Percentiles rank a stretch among this genome's conserved stretches.
Evolutionary conservation across 2,113 vertebrate species (phyloP).

Genomic region (Leucosticte australis): DNA sequence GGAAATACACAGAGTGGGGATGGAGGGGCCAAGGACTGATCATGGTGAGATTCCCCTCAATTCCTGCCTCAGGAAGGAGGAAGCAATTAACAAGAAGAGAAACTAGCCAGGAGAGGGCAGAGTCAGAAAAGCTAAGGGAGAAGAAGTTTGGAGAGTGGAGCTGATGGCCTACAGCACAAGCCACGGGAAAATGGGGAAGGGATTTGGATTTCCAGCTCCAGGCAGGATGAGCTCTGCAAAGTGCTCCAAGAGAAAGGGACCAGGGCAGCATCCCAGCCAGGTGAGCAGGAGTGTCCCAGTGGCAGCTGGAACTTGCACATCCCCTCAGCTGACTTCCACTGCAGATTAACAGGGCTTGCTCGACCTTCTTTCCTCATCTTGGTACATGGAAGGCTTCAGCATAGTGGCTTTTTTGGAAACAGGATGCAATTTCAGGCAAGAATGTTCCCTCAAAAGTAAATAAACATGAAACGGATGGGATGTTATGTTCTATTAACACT

Average conservation of each 20-base stretch:
- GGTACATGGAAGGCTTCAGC: neutral
- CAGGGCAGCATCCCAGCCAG: neutral
- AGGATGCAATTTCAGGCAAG: conserved; percentile 47
- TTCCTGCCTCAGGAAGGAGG: neutral
- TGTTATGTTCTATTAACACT: conserved; percentile 44
- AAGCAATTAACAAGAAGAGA: neutral
- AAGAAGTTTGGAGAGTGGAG: neutral
- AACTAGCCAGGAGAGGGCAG: conserved; percentile 56
- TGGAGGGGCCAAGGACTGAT: neutral
- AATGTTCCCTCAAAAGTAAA: conserved; percentile 57
- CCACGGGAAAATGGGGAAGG: neutral
- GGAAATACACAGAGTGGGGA: neutral
- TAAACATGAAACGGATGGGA: conserved; percentile 40
- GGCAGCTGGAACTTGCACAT: neutral
- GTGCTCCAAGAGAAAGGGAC: neutral
- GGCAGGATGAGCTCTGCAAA: neutral
- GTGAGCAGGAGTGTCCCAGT: neutral
- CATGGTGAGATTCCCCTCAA: neutral
- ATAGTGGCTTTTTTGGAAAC: neutral
- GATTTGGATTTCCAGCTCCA: neutral
- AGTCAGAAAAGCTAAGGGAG: conserved; percentile 31
- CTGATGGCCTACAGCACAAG: neutral
- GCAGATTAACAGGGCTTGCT: neutral
- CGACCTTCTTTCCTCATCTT: neutral
- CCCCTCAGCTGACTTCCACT: neutral